Base-by-base conservation (phyloP, 2,113 vertebrate species). In the Sardina pilchardus region DNA sequence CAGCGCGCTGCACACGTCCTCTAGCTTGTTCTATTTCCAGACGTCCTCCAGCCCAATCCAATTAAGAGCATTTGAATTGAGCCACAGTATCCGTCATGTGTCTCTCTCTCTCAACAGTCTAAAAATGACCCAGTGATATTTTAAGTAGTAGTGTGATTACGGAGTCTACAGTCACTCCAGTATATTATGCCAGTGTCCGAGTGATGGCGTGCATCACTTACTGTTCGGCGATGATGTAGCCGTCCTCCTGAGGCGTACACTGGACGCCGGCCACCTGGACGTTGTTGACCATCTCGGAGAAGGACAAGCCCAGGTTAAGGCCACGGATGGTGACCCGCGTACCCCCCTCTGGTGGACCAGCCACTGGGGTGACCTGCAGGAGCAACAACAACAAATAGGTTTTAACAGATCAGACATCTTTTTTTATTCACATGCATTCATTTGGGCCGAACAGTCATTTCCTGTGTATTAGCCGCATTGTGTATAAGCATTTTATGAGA, bases 201-300 rank as follows among this genome's bases (percentile, higher is more conserved):
- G 30, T 14, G 12, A 78, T 21, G 19, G 19, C 6, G 6, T 1
- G 21, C 6, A 6, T 59, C 71, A 94, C 98, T 97, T 94, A 99
- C 98, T 99, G 98, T 85, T 99, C 98, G 0, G 98, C 98, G 7
- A 99, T 93, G 83, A 99, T 92, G 93, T 99, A 99, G 45, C 96
- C 97, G 0, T 97, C 96, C 6, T 96, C 96, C 83, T 98, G 93
- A 0, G 98, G 97, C 0, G 93, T 94, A 86, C 98, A 99, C 39
- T 92, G 95, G 85, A 99, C 97, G 50, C 97, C 98, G 0, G 98
- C 98, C 89, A 99, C 97, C 92, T 97, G 95, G 85, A 99, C 97
- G 0, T 98, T 97, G 6, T 95, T 95, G 30, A 97, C 95, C 85
- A 99, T 97, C 93, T 99, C 98, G 0, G 96, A 95, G 93, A 99